Conservation (phyloP, 1,140 invertebrate genomes). For the Musca vetustissima region DNA sequence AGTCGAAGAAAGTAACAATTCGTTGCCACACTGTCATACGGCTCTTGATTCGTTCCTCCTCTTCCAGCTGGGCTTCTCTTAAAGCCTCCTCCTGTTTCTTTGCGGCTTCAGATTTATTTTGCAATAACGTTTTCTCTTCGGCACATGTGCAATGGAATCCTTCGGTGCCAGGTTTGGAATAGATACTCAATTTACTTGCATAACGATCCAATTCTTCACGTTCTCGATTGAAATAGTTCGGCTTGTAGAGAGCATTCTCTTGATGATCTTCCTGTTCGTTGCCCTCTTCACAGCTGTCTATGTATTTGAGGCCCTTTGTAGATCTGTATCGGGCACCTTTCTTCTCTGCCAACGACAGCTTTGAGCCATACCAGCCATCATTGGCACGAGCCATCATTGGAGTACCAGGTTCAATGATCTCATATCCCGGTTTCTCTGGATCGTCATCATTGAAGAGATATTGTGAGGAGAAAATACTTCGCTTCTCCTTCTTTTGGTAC, state of each 20-base stretch:
- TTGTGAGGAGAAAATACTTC: conserved; percentile 63
- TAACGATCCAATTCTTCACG: conserved; percentile 47
- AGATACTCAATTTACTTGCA: conserved; percentile 30
- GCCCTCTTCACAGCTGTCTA: conserved; percentile 29
- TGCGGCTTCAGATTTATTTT: conserved; percentile 39
- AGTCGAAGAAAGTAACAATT: conserved; percentile 64
- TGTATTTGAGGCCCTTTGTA: conserved; percentile 55
- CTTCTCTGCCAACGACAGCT: conserved; percentile 56
- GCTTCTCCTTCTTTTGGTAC: conserved; percentile 43
- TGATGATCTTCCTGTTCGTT: conserved; percentile 19
- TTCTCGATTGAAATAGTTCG: conserved; percentile 57
- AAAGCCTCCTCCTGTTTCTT: conserved; percentile 28
- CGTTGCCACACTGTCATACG: conserved; percentile 58
- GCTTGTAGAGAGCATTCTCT: conserved; percentile 27
- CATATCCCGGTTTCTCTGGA: conserved; percentile 62
- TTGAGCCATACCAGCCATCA: conserved; percentile 65
- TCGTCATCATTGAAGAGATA: conserved; percentile 69
- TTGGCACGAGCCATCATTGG: conserved; percentile 68
- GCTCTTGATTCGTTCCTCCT: conserved; percentile 40
- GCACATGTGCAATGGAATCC: conserved; percentile 43
- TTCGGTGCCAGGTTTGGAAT: conserved; percentile 30
- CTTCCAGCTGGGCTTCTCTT: conserved; percentile 25
- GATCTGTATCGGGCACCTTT: conserved; percentile 57
- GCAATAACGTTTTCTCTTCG: conserved; percentile 42
- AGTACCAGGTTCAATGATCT: conserved; percentile 65